phyloP scores from a whole-genome alignment of 2,888 invertebrate species.

The Drosophila diplacantha region DNA sequence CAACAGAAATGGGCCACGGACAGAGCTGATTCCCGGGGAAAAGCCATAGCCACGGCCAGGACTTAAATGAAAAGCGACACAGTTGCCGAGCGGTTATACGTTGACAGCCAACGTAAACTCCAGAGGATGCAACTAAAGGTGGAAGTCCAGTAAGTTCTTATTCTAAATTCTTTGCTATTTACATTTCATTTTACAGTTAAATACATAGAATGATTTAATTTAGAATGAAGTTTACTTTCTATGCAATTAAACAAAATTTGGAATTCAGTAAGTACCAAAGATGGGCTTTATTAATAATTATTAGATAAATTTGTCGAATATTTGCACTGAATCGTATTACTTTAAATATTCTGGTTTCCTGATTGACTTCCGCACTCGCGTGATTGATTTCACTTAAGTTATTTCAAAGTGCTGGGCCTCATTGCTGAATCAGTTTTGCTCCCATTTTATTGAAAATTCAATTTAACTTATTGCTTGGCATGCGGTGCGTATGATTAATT shows the following conservation, averaged over 20 bases:
- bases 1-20: conserved; percentile 31
- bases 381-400: conserved; percentile 26
- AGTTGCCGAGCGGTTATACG: conserved; percentile 11
- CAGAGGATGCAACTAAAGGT: not conserved
- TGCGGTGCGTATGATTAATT: conserved; percentile 55
- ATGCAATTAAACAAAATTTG: not conserved
- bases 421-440: conserved; percentile 23
- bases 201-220: not conserved
- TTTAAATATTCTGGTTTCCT: conserved; percentile 7
- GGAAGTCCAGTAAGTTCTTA: not conserved
- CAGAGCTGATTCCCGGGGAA: conserved; percentile 13
- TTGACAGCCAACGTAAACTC: conserved; percentile 9
- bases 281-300: not conserved
- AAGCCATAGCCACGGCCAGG: conserved; percentile 15
- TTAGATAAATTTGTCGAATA: not conserved
- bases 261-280: no score
- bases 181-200: not conserved
- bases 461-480: conserved; percentile 39
- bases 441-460: conserved; percentile 42
- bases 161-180: not conserved
- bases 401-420: conserved; percentile 3
- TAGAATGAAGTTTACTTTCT: not conserved
- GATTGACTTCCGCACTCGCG: conserved; percentile 10
- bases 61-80: conserved; percentile 37
- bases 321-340: not conserved